Evolutionary conservation across 2,888 invertebrate genomes (phyloP).

Genomic region (Tetropium fuscum): DNA sequence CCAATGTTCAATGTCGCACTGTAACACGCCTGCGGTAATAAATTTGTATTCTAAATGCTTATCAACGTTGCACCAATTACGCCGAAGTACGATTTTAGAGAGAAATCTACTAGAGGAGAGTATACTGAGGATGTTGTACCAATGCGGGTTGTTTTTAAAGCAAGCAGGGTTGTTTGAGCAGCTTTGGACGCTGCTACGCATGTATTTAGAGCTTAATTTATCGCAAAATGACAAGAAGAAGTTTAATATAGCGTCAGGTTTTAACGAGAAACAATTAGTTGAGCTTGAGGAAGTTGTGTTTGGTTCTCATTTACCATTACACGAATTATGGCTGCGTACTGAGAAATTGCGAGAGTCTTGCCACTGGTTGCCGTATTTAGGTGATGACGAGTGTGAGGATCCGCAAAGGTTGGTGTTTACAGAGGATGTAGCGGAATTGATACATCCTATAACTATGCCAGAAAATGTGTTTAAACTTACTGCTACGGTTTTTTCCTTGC

Average conservation of each 20-base stretch:
- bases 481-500: slow-evolving; percentile 69
- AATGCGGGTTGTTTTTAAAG: slow-evolving; percentile 72
- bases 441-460: slow-evolving; percentile 74
- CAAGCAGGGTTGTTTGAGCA: slow-evolving; percentile 83
- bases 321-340: slow-evolving; percentile 80
- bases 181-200: slow-evolving; percentile 77
- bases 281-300: slow-evolving; percentile 74
- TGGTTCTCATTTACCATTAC: slow-evolving; percentile 74
- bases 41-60: slow-evolving; percentile 70
- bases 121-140: slow-evolving; percentile 67
- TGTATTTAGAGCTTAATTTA: slow-evolving; percentile 77
- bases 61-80: slow-evolving; percentile 64
- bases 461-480: slow-evolving; percentile 73
- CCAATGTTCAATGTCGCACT: slow-evolving; percentile 73
- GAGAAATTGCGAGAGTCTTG: slow-evolving; percentile 80
- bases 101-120: slow-evolving; percentile 61
- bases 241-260: slow-evolving; percentile 44
- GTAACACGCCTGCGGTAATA: slow-evolving; percentile 71
- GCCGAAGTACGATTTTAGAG: slow-evolving; percentile 58
- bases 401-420: slow-evolving; percentile 75
- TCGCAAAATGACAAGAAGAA: slow-evolving; percentile 58
- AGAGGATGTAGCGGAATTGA: slow-evolving; percentile 75
- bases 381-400: slow-evolving; percentile 69
- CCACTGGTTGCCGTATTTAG: slow-evolving; percentile 74
- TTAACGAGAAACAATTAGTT: slow-evolving; percentile 68